Conservation (phyloP, 2,888 invertebrate genomes). For the Meloe dianella region DNA sequence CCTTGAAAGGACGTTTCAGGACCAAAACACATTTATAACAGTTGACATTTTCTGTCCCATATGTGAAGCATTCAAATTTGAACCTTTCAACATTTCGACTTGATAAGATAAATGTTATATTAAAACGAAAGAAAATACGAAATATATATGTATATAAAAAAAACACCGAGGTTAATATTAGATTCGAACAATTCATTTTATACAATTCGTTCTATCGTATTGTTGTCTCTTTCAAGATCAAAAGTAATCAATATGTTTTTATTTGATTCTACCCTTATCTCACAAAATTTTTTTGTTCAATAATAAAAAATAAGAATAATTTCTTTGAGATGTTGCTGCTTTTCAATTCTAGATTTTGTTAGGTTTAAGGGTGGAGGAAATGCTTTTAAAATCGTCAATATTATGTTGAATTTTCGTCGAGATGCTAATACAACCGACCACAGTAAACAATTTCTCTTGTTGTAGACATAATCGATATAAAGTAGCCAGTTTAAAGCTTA, state of each 20-base stretch:
- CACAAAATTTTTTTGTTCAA: not conserved
- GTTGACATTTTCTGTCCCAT: conserved; percentile 7
- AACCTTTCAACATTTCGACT: conserved; percentile 8
- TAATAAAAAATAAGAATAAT: not conserved
- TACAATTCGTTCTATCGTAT: not conserved
- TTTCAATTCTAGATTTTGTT: not conserved
- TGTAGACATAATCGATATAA: conserved; percentile 20
- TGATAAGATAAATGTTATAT: not conserved
- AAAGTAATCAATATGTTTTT: not conserved
- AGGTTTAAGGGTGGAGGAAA: not conserved
- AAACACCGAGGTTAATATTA: not conserved
- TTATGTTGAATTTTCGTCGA: not conserved
- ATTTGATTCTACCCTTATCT: not conserved
- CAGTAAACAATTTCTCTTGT: conserved; percentile 22
- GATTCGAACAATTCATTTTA: not conserved
- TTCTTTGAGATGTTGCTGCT: not conserved
- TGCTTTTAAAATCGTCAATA: conserved; percentile 3
- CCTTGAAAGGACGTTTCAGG: conserved; percentile 34
- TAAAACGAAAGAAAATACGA: not conserved
- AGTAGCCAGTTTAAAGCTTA: conserved; percentile 10
- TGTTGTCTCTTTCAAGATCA: conserved; percentile 6
- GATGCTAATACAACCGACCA: conserved; percentile 18
- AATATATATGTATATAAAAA: not conserved
- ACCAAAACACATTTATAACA: conserved; percentile 8
- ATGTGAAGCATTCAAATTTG: conserved; percentile 8